Percentiles rank a stretch among this genome's conserved stretches.
phyloP scores from a whole-genome alignment of 2,797 vertebrate genomes.

The Chiloscyllium punctatum region DNA sequence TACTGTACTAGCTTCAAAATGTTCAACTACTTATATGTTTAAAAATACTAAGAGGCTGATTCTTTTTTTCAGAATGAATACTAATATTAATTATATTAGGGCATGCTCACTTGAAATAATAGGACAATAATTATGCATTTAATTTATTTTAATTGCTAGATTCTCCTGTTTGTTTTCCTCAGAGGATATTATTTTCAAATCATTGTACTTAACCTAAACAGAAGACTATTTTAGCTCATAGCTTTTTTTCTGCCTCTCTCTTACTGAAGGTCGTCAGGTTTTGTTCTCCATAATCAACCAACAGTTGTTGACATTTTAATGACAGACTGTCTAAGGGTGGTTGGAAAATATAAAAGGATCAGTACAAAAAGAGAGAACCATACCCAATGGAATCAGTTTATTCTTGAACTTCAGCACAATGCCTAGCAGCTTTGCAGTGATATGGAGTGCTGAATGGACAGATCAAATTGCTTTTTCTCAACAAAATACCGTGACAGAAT shows the following conservation, averaged over 20 bases:
- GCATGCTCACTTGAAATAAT: not conserved
- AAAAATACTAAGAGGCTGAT: not conserved
- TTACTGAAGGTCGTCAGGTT: not conserved
- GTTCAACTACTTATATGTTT: not conserved
- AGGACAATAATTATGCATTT: not conserved
- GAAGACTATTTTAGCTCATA: not conserved
- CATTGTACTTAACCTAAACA: not conserved
- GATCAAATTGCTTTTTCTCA: not conserved
- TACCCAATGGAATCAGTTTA: not conserved
- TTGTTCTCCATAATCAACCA: not conserved
- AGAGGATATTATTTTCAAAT: not conserved
- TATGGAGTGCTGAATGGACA: not conserved
- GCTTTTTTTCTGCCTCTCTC: not conserved
- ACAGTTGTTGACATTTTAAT: not conserved
- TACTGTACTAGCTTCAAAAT: not conserved
- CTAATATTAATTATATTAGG: not conserved
- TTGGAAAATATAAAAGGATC: not conserved
- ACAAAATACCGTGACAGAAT: not conserved
- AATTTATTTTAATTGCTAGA: not conserved
- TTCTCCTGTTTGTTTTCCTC: not conserved
- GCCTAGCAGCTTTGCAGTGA: not conserved
- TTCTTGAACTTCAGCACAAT: constrained; percentile 10
- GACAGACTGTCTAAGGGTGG: not conserved
- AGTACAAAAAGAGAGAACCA: not conserved
- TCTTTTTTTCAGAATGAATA: not conserved